Base-by-base conservation (phyloP, 2,888 invertebrate genomes). In the Acleris laterana region DNA sequence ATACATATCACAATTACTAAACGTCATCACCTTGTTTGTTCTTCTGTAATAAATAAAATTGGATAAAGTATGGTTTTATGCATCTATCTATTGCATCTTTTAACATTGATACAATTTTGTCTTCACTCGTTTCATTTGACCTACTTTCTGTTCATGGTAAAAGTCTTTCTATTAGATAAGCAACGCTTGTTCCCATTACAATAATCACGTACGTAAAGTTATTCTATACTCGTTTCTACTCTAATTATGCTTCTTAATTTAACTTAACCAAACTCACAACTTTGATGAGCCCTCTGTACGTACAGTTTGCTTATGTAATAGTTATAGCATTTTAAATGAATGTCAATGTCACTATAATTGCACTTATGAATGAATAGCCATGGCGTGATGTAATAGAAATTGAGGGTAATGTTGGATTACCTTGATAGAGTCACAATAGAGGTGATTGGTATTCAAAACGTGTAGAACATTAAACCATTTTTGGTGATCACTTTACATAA, bases 341-440 rank as follows among this genome's bases (percentile, higher is more conserved):
- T 52, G 52, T 62, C 66, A 66, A 56, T 62, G 66, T 20, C 57
- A 52, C 61, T 52, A 46, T 57, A 62, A 66, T 62, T 61, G 57
- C 66, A 51, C 46, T 52, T 62, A 50, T 48, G 51, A 46, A 62
- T 66, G 57, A 63, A 57, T 46, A 19, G 13, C 2, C 19, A 49
- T 51, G 38, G 48, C 25, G 22, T 71, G 68, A 68, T 61, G 63
- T 71, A 71, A 76, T 55, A 62, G 59, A 69, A 38, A 69, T 69
- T 69, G 68, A 72, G 76, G 72, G 73, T 71, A 72, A 72, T 71
- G 72, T 62, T 62, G 60, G 71, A 69, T 74, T 73, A 70, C 69
- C 60, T 19, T 62, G 69, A 68, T 69, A 72, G 64, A 70, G 68
- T 50, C 13, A 68, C 70, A 68, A 70, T 70, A 59, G 64, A 49